Conservation (phyloP, 2,888 invertebrate genomes). For the Scaptomyza parva region DNA sequence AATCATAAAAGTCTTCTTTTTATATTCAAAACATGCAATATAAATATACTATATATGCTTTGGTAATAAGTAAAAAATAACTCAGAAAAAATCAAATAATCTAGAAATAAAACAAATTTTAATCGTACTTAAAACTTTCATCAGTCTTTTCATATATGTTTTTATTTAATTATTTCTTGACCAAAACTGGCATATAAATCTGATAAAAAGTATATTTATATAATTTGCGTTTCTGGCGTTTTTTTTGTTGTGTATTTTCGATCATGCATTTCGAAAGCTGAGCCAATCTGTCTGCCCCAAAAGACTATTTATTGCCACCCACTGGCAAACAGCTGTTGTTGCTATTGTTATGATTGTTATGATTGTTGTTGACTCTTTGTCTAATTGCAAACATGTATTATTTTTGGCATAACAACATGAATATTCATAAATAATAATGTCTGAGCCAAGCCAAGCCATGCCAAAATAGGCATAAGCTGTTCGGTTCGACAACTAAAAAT, state of each 20-base stretch:
- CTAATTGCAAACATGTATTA: constrained; percentile 61
- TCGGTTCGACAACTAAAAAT: constrained; percentile 4
- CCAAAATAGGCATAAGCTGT: constrained; percentile 76
- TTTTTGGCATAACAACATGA: constrained; percentile 50
- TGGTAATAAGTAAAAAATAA: no score
- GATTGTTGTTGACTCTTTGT: constrained; percentile 41
- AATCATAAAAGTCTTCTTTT: constrained; percentile 25
- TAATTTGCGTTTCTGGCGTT: no score
- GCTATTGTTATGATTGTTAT: not conserved
- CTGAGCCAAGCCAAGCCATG: no score
- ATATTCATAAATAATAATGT: constrained; percentile 57
- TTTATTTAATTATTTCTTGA: constrained; percentile 2
- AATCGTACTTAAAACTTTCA: not conserved
- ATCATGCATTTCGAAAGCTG: constrained; percentile 43
- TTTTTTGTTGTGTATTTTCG: not conserved
- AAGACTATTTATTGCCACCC: constrained; percentile 47
- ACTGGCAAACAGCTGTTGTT: constrained; percentile 32
- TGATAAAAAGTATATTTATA: constrained; percentile 24
- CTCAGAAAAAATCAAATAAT: not conserved
- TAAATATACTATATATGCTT: not conserved
- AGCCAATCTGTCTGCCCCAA: constrained; percentile 40
- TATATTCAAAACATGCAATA: no score
- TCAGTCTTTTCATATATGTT: not conserved
- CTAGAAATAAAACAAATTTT: not conserved
- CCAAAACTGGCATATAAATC: constrained; percentile 49